Evolutionary conservation across 2,797 vertebrate species (phyloP), one percentile per base, ranked within the genome.

Genomic region (Darevskia nairensis): DNA sequence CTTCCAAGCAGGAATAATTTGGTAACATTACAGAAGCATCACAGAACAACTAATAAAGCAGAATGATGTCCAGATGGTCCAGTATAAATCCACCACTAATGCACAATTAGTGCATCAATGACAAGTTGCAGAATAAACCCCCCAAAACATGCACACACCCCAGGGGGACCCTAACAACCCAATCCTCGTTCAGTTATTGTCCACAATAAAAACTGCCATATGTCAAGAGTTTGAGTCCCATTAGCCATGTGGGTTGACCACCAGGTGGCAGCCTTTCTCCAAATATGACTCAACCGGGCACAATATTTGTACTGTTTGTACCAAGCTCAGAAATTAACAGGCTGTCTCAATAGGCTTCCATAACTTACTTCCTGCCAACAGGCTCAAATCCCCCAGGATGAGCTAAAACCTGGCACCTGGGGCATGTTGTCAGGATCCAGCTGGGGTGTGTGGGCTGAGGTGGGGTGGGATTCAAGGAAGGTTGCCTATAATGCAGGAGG

Each of bases 241-340:
- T 6, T 59, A 8, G 23, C 23, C 6, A 8, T 10, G 27, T 35
- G 35, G 23, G 21, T 23, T 59, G 4, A 17, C 61, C 87, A 59
- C 72, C n/a, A 88, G 74, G 46, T 82, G 87, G 80, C 86, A 76
- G 9, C 61, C 74, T 68, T 83, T 78, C 35, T 27, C 72, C 87
- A 78, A 32, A 46, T n/a, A 72, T 3, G 9, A 59, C 32, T 44
- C 76, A 59, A 23, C 1, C 11, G 15, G 68, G n/a, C 74, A n/a
- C 23, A 55, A 35, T 8, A 39, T 11, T 39, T 13, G 7, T 50
- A 61, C 10, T 69, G 64, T 55, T 64, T 64, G 25, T 25, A 32
- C 8, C 23, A 39, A 9, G n/a, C 50, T 50, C 9, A 85, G 68
- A n/a, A 32, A 71, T 32, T 10, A 35, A 15, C 0, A 55, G 61